Evolutionary conservation across 2,797 vertebrate genomes (phyloP), one percentile per base, ranked within the genome.

Genomic region (Tadarida brasiliensis): DNA sequence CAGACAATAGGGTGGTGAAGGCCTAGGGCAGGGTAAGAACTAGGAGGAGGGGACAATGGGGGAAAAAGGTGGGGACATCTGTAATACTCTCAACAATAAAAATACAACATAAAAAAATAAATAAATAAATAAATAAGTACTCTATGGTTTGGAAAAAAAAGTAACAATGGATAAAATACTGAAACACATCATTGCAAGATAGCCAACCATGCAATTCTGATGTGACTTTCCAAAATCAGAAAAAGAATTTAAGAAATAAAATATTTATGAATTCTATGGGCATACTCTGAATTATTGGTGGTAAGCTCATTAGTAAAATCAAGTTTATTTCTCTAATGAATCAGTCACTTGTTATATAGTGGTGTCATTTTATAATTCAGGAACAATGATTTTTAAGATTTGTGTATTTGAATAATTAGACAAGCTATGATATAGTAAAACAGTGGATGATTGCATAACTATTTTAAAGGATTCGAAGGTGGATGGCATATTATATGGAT

Each of bases 271-370:
- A 68, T 56, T 91, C 47, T 56, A 19, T 1, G 33, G 47, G 11
- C 1, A 85, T 59, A 26, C 12, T 95, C 24, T 88, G 63, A 96
- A 74, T 67, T 92, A 90, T 93, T 74, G 80, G 24, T 74, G 28
- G 24, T 80, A 77, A n/a, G 7, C 5, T 56, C 17, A 67, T 11
- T 39, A 76, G 7, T 88, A 91, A 94, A 95, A 83, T 83, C 26
- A 96, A 93, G 12, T 74, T 94, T 93, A 85, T 68, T 92, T 82
- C 47, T 91, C 20, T 19, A 96, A 93, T 87, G 28, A 93, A 83
- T 78, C 47, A 85, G 44, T 35, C 10, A 68, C 49, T 11, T 94
- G 22, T 19, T 97, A 28, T 30, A 73, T 74, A 93, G 81, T 76
- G 35, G 70, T 81, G 28, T 30, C 24, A 92, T 76, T 96, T 94